Evolutionary conservation across 1,140 invertebrate species (phyloP).

Genomic region (Drosophila obscura): DNA sequence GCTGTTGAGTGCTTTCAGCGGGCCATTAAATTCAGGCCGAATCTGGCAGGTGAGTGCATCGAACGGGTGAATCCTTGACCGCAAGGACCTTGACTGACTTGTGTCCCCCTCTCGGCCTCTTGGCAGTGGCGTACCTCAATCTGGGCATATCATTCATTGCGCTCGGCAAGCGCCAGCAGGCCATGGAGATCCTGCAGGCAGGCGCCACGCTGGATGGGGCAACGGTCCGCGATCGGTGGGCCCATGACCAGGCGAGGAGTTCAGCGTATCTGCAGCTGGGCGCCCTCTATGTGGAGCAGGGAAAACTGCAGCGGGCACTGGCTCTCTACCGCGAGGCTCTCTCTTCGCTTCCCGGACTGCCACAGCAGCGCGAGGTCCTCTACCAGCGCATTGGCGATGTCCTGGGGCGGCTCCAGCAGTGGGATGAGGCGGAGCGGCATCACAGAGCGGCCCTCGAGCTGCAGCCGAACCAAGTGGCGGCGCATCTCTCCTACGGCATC

Average conservation of each 20-base stretch:
- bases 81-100: not conserved
- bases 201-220: slow-evolving; percentile 93
- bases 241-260: slow-evolving; percentile 94
- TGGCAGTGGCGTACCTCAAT: slow-evolving; percentile 96
- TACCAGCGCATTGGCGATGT: slow-evolving; percentile 88
- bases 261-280: slow-evolving; percentile 96
- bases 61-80: not conserved
- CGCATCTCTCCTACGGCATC: slow-evolving; percentile 95
- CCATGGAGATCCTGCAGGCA: slow-evolving; percentile 91
- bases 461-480: slow-evolving; percentile 94
- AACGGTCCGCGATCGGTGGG: slow-evolving; percentile 93
- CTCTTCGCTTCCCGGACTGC: slow-evolving; percentile 90
- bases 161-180: slow-evolving; percentile 92
- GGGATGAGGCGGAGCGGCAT: slow-evolving; percentile 92
- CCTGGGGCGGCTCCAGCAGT: slow-evolving; percentile 90
- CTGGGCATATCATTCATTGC: slow-evolving; percentile 94
- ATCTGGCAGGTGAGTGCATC: slow-evolving; percentile 94
- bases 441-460: slow-evolving; percentile 91
- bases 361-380: slow-evolving; percentile 89
- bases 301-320: slow-evolving; percentile 92
- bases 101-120: not conserved
- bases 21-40: slow-evolving; percentile 96
- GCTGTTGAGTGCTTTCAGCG: slow-evolving; percentile 96
- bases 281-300: slow-evolving; percentile 94
- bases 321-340: slow-evolving; percentile 95